Percentiles rank a stretch among this genome's conserved stretches.
Conservation (phyloP, 2,113 vertebrate genomes). For the Hystrix brachyura region DNA sequence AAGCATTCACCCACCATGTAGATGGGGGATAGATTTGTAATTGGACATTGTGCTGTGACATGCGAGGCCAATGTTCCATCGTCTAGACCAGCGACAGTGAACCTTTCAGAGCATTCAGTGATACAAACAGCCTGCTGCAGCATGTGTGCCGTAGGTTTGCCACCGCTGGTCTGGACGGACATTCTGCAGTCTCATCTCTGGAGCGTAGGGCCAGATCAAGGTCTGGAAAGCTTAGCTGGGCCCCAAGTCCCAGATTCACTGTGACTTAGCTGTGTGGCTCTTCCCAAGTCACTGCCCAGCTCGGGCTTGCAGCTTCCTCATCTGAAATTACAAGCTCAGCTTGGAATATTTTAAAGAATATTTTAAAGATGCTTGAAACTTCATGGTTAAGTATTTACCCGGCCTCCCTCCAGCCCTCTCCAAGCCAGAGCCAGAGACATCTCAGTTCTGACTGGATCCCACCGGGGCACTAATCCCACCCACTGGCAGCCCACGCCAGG, state of each 20-base stretch:
- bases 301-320: background rate
- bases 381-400: background rate
- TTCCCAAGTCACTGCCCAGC: background rate
- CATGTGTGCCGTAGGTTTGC: background rate
- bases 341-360: slow-evolving; percentile 32
- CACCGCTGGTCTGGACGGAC: background rate
- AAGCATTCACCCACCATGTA: background rate
- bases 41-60: fast-evolving
- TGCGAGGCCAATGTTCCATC: too few relatives aligned
- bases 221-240: background rate
- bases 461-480: background rate
- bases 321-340: background rate
- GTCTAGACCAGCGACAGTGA: too few relatives aligned
- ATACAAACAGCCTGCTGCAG: background rate
- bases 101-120: too few relatives aligned
- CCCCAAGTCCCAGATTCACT: background rate
- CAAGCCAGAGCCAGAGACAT: slow-evolving; percentile 34
- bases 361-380: slow-evolving; percentile 5
- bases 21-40: background rate
- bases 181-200: background rate
- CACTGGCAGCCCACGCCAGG: background rate
- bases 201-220: background rate
- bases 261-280: background rate
- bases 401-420: background rate
- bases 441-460: slow-evolving; percentile 32